Conservation (phyloP, 2,113 vertebrate genomes). For the Psettodes erumei region DNA sequence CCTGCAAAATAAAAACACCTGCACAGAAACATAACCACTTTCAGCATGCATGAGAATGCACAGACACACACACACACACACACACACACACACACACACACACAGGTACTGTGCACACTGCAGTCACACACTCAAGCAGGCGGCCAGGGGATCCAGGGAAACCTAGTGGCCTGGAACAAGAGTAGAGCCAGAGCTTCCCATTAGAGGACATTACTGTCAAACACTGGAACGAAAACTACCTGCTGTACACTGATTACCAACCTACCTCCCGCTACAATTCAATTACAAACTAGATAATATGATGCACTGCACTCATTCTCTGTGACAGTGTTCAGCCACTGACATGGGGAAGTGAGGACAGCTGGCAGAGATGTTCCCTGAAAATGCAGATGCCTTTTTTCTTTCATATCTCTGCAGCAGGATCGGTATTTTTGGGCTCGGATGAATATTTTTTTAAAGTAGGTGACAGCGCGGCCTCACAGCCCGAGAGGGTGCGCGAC, state of each 20-base stretch:
- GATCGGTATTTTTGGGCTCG: not conserved
- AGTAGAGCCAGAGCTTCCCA: conserved; percentile 72
- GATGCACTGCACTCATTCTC: conserved; percentile 57
- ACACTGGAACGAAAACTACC: conserved; percentile 74
- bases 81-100: conserved; percentile 16
- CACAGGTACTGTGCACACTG: not conserved
- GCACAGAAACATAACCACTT: not conserved
- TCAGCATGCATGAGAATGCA: not conserved
- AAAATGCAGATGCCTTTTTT: conserved; percentile 37
- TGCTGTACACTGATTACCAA: conserved; percentile 78
- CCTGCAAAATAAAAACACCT: not conserved
- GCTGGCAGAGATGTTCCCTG: conserved; percentile 45
- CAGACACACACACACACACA: conserved; percentile 17
- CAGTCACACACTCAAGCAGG: conserved; percentile 6
- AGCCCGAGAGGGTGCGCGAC: not conserved
- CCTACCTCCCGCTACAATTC: conserved; percentile 72
- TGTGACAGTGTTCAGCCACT: conserved; percentile 46
- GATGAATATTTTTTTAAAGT: conserved; percentile 3
- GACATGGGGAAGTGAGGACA: conserved; percentile 58
- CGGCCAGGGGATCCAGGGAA: conserved; percentile 40
- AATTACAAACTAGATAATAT: conserved; percentile 77
- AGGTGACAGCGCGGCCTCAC: not conserved
- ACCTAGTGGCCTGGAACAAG: conserved; percentile 71
- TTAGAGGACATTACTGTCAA: conserved; percentile 82
- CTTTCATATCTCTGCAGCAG: conserved; percentile 25